Base-by-base conservation (phyloP, 2,797 vertebrate genomes). In the Calcarius lapponicus region DNA sequence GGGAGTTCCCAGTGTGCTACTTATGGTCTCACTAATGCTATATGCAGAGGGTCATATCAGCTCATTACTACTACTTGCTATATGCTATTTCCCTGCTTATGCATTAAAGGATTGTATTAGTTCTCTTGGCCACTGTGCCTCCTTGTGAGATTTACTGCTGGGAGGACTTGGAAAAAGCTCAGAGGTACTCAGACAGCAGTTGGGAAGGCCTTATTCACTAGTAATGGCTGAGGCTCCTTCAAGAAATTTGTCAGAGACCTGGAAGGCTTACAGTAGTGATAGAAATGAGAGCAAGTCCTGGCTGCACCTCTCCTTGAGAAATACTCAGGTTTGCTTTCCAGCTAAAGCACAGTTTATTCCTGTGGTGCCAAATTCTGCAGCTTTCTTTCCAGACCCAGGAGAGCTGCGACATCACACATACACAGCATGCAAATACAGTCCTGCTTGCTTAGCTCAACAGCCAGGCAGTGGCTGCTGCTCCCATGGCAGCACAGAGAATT, bases 161-260 rank as follows among this genome's bases (percentile, higher is more conserved):
- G 56, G 48, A 90, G 62, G 34, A 92, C 48, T 92, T 95, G 87
- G 58, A 79, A 57, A 62, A 69, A 84, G 51, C 82, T 88, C 82
- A 53, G 73, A 73, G 73, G 45, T 32, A 25, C 43, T 82, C 80
- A 79, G 65, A 72, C 31, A 91, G 56, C 65, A 64, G 6, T 29
- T 88, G 80, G 54, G 80, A 93, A 75, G 70, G 62, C 22, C 60
- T 95, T 86, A 54, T n/a, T 62, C 79, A 2, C 48, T 73, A 4
- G 32, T 38, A 61, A 86, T 50, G 45, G 40, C 70, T 81, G 34
- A 17, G 54, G 36, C 38, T 93, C 14, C 62, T 90, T 92, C 53
- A 79, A 91, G 66, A 40, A 79, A 81, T 86, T 91, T 96, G 80
- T 90, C 89, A 92, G 84, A 8, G 3, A 73, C 70, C 82, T 96